These are phyloP conservation scores for Probaryconus sp. DNA, from an alignment of 1,140 invertebrate species.

Conservation along the genomic window DNA sequence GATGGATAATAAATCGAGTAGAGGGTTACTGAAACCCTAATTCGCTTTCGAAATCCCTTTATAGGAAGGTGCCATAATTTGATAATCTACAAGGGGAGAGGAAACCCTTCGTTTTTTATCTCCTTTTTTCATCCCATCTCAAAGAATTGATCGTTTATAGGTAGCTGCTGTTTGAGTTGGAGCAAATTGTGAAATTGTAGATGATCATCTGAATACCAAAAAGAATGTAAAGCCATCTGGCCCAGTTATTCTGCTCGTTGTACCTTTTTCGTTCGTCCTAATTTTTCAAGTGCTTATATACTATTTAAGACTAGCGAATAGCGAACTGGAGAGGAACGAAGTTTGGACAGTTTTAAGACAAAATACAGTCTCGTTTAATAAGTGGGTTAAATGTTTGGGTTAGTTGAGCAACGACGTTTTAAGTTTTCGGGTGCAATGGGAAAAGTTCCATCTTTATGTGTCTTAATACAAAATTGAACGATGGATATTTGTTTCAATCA, in stretches of 20 bases:
- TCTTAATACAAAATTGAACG: neutral
- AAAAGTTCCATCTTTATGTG: constrained; percentile 21
- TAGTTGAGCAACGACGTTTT: constrained; percentile 39
- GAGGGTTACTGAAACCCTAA: constrained; percentile 7
- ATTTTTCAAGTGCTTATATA: constrained; percentile 44
- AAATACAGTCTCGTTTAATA: constrained; percentile 52
- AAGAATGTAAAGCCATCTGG: neutral
- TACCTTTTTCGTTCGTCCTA: constrained; percentile 17
- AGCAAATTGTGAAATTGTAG: neutral
- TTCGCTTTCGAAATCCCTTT: constrained; percentile 1
- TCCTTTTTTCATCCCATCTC: neutral
- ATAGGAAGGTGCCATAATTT: neutral
- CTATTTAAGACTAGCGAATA: constrained; percentile 25
- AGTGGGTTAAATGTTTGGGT: constrained; percentile 56
- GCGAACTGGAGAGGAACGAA: constrained; percentile 30
- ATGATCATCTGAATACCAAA: neutral
- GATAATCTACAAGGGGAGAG: neutral
- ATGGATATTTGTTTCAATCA: neutral
- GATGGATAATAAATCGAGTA: constrained; percentile 6
- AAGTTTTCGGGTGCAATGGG: constrained; percentile 39
- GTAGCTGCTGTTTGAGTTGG: neutral
- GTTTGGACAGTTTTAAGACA: constrained; percentile 48
- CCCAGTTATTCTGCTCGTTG: neutral
- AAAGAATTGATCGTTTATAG: neutral
- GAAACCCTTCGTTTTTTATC: constrained; percentile 1